These are phyloP conservation scores for Callitettix versicolor DNA, from an alignment of 1,140 invertebrate genomes.

Conservation along the genomic window DNA sequence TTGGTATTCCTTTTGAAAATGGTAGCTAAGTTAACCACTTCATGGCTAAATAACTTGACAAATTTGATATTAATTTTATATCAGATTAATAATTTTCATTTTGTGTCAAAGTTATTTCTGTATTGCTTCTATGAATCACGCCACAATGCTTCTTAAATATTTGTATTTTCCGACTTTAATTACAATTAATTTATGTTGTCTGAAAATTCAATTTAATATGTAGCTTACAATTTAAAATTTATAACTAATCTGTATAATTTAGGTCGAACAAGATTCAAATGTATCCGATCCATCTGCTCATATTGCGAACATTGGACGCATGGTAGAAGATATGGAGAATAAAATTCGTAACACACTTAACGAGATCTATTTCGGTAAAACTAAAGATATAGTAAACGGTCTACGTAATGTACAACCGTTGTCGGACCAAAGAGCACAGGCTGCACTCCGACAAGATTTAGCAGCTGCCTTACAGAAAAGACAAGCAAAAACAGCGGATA, in stretches of 20 bases:
- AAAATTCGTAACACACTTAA: conserved; percentile 97
- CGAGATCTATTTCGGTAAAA: conserved; percentile 99
- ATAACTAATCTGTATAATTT: conserved; percentile 26
- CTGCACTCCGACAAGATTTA: conserved; percentile 75
- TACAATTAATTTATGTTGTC: no score
- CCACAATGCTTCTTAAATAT: no score
- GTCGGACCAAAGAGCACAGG: conserved; percentile 70
- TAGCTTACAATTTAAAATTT: no score
- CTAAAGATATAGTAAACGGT: conserved; percentile 97
- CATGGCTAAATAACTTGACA: no score
- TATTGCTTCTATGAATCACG: no score
- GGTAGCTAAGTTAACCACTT: no score
- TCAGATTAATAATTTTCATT: no score
- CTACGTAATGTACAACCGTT: conserved; percentile 79
- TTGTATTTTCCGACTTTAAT: no score
- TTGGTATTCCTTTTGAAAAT: no score
- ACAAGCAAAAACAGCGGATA: conserved; percentile 41
- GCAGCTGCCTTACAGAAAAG: conserved; percentile 68
- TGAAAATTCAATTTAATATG: no score
- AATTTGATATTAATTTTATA: no score
- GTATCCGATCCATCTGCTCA: conserved; percentile 90
- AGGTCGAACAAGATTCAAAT: conserved; percentile 81
- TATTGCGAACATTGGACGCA: conserved; percentile 94
- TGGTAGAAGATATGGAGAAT: conserved; percentile 98
- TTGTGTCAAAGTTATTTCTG: no score